Evolutionary conservation across 37 sponge, comb jelly and placozoan species (phyloP).

Genomic region (Geodia barretti): DNA sequence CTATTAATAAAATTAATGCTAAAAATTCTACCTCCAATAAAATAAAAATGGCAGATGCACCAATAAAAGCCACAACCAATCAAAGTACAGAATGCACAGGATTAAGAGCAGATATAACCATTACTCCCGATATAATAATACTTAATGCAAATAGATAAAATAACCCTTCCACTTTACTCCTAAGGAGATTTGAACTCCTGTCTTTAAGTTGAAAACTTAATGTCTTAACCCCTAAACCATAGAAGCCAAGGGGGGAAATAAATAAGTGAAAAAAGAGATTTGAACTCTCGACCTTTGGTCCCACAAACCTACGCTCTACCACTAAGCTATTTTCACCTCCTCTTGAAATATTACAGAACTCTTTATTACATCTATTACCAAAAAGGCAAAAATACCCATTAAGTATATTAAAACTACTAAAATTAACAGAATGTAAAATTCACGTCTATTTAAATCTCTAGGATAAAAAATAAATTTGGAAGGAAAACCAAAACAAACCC

Average conservation of each 20-base stretch:
- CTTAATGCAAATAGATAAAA: slow-evolving; percentile 64
- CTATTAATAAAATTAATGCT: slow-evolving; percentile 73
- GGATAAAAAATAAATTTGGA: slow-evolving; percentile 50
- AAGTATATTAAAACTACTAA: slow-evolving; percentile 60
- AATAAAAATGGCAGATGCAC: slow-evolving; percentile 75
- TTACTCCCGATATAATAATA: slow-evolving; percentile 68
- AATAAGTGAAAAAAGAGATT: slow-evolving; percentile 60
- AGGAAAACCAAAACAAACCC: slow-evolving; percentile 75
- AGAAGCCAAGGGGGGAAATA: slow-evolving; percentile 16
- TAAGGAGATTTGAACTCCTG: slow-evolving; percentile 74
- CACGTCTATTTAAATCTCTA: slow-evolving; percentile 73
- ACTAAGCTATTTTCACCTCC: slow-evolving; percentile 10
- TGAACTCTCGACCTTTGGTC: slow-evolving; percentile 74
- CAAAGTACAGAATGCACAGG: slow-evolving; percentile 82
- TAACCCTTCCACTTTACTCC: slow-evolving; percentile 64
- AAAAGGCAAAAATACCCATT: slow-evolving; percentile 65
- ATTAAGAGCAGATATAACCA: slow-evolving; percentile 80
- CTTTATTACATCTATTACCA: slow-evolving; percentile 52
- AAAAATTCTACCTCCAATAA: slow-evolving; percentile 73
- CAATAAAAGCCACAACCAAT: slow-evolving; percentile 66
- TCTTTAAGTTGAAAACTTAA: slow-evolving; percentile 77
- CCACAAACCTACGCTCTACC: slow-evolving; percentile 77
- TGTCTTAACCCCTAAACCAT: slow-evolving; percentile 82
- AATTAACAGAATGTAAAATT: slow-evolving; percentile 58
- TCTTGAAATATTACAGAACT: slow-evolving; percentile 26